These are phyloP conservation scores for Beris morrisii DNA, from an alignment of 2,888 invertebrate genomes.

Conservation along the genomic window DNA sequence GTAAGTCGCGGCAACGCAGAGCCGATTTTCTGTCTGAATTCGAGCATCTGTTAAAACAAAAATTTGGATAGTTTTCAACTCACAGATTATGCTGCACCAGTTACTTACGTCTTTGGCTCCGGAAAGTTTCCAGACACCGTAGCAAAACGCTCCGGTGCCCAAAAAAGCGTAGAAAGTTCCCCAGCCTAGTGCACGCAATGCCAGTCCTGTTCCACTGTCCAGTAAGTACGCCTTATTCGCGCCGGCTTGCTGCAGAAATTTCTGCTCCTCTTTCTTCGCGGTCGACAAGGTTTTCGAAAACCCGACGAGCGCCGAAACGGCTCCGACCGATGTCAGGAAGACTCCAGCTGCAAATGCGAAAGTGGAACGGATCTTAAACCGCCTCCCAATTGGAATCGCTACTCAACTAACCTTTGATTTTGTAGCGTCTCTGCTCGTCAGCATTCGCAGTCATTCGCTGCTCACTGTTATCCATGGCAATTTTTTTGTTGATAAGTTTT, in stretches of 20 bases:
- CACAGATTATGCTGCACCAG: background rate
- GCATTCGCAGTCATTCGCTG: background rate
- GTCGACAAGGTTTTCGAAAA: constrained; percentile 78
- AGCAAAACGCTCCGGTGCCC: constrained; percentile 80
- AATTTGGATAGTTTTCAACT: background rate
- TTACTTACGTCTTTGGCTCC: constrained; percentile 78
- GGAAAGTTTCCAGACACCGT: constrained; percentile 83
- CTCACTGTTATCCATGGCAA: background rate
- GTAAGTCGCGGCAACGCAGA: constrained; percentile 73
- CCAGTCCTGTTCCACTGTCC: constrained; percentile 78
- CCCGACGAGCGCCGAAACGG: constrained; percentile 77
- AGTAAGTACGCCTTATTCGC: constrained; percentile 63
- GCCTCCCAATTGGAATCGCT: too few relatives aligned
- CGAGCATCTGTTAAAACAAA: constrained; percentile 66
- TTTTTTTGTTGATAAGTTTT: too few relatives aligned
- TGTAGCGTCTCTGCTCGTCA: background rate
- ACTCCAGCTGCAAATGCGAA: constrained; percentile 46
- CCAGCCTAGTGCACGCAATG: constrained; percentile 83
- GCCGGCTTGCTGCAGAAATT: constrained; percentile 75
- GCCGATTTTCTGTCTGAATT: constrained; percentile 82
- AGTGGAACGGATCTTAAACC: background rate
- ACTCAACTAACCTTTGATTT: background rate
- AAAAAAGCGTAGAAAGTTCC: constrained; percentile 85
- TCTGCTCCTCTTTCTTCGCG: constrained; percentile 78
- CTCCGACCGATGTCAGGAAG: constrained; percentile 57